Base-by-base conservation (phyloP, 1,140 invertebrate genomes). In the Trypoxylus dichotomus region DNA sequence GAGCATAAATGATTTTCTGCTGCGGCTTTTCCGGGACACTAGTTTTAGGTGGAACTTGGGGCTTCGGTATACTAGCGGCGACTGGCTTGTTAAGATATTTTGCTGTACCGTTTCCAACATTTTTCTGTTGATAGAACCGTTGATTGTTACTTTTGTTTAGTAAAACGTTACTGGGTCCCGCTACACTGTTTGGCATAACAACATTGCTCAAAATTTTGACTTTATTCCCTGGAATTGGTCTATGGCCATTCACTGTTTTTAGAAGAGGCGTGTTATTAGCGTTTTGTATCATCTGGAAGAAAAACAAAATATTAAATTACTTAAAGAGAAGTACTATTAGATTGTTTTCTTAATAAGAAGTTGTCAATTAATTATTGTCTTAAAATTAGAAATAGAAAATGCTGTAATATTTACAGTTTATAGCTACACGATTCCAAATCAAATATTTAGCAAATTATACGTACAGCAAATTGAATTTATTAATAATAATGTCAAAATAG, bases 171-270 rank as follows among this genome's bases (percentile, higher is more conserved):
- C 78, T 80, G n/a, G 76, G 77, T n/a, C 78, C 75, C n/a, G 79
- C 79, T n/a, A 79, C 78, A n/a, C 77, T 77, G 19, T 82, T 78
- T 15, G 80, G 75, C 43, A 85, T 79, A n/a, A 85, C 79, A 27
- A 85, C 81, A 78, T 86, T 85, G 75, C 84, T 83, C 2, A 86
- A 54, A 58, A 86, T 83, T 80, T 86, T 86, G n/a, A 86, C 77
- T 81, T 85, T 85, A 75, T 80, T 82, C 13, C 71, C 71, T 10
- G 75, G 37, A 24, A 72, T 21, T 10, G 76, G 19, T 77, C 83
- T 81, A 77, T 86, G 85, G 29, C 84, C 84, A 76, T 86, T 86
- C 10, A 80, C 79, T 42, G 84, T 81, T 80, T 84, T 82, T 77
- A 75, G 43, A 7, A 68, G 24, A 1, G 60, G 60, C 11, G 60